Base-by-base conservation (phyloP, 1,140 invertebrate species). In the Aphaenogaster floridana region DNA sequence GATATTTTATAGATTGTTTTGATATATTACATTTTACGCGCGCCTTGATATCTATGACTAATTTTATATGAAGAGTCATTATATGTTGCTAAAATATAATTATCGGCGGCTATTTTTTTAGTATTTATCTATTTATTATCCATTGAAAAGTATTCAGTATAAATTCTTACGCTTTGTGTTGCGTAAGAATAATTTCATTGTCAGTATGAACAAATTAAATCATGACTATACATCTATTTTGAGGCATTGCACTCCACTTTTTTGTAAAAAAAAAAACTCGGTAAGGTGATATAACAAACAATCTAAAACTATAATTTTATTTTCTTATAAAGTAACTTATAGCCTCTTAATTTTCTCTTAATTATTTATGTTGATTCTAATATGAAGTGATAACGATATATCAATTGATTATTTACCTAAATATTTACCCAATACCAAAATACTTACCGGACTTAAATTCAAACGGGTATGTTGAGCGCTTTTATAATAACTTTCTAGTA, bases 391-490 rank as follows among this genome's bases (percentile, higher is more conserved):
- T 17, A 45, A 45, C 11, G 1, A 68, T n/a, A 57, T 59, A 68
- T 74, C 21, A 54, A 54, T 1, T 36, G 36, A 72, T 6, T 28
- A 28, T 28, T 28, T 28, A 28, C 28, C 28, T 8, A 50, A 4
- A 36, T 36, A 52, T 52, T 66, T 66, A 21, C 36, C 2, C 2
- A 42, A 66, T 61, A 72, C 3, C 34, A 34, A 34, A 72, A 50
- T 39, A 90, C 94, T 94, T 91, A 96, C 96, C 78, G 89, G 92
- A 50, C 94, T 95, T 45, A 95, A 90, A 34, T 95, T n/a, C 59
- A 39, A 96, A 92, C 94, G 94, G 17, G 91, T 86, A 13, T 72
- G 81, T 50, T 90, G 74, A 34, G 96, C 94, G 50, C 92, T 90
- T 0, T 86, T 72, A 93, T 90, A 39, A 79, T 74, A 96, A 95